phyloP scores from a whole-genome alignment of 2,888 invertebrate species.

The Hirtodrosophila trivittata region DNA sequence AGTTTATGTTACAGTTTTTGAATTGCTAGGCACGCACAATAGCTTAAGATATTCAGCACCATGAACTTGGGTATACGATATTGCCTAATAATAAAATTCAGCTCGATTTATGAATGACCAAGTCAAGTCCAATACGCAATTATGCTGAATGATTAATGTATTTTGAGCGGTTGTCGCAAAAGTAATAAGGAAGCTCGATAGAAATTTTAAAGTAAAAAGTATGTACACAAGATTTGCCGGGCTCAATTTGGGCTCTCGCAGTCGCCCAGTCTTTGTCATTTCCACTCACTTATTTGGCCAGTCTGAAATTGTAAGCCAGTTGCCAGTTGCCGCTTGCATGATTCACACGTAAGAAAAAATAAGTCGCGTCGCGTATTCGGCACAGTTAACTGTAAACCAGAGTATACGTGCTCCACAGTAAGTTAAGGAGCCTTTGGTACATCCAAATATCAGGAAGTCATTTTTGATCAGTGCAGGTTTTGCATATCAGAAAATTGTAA shows the following conservation, averaged over 20 bases:
- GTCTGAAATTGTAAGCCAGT: slow-evolving; percentile 51
- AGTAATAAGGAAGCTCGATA: slow-evolving; percentile 46
- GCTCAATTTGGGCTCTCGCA: slow-evolving; percentile 26
- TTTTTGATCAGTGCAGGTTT: slow-evolving; percentile 22
- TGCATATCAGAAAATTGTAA: slow-evolving; percentile 1
- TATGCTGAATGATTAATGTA: slow-evolving; percentile 7
- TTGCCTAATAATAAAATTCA: slow-evolving; percentile 57
- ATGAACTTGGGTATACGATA: slow-evolving; percentile 66
- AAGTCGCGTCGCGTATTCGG: slow-evolving; percentile 63
- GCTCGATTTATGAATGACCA: slow-evolving; percentile 36
- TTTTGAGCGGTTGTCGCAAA: slow-evolving; percentile 34
- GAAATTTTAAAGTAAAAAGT: slow-evolving; percentile 26
- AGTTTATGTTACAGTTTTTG: slow-evolving; percentile 19
- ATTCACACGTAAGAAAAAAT: slow-evolving; percentile 57
- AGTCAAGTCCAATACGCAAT: slow-evolving; percentile 10
- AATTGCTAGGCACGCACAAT: slow-evolving; percentile 33
- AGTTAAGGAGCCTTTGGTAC: slow-evolving; percentile 30
- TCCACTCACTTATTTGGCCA: slow-evolving; percentile 49
- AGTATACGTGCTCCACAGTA: slow-evolving; percentile 51
- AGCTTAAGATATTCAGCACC: slow-evolving; percentile 43
- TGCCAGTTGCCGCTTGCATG: slow-evolving; percentile 54
- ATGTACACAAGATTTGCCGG: slow-evolving; percentile 20
- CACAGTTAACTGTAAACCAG: slow-evolving; percentile 51
- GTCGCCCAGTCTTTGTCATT: slow-evolving; percentile 22
- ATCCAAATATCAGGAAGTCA: slow-evolving; percentile 27